Base-by-base conservation (phyloP, 2,797 vertebrate genomes). In the Aeoliscus strigatus region DNA sequence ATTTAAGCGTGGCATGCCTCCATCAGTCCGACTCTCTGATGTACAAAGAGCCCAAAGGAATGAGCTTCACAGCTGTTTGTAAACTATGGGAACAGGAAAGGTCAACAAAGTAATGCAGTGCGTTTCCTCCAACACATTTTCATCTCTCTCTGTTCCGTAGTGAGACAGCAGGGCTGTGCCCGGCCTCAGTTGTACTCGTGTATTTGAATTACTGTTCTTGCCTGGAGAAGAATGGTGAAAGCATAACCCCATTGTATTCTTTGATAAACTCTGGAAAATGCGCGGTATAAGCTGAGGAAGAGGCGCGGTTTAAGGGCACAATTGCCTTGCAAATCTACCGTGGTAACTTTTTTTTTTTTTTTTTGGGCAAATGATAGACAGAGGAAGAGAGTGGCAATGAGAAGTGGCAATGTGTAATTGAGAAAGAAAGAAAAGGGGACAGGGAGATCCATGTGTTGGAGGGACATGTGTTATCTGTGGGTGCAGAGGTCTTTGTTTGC, bases 171-270 rank as follows among this genome's bases (percentile, higher is more conserved):
- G 70, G 70, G 70, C 82, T 82, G 77, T 14, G 49, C 75, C 82
- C 79, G 69, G 77, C 79, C 70, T 81, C 75, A 66, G 81, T 76
- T 45, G 74, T 76, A 82, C 73, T 70, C 62, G 73, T 81, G 84
- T 81, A 85, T 87, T 87, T 86, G 87, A 89, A 87, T 87, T 63
- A 89, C 79, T 86, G 84, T 85, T 88, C 83, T 85, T 81, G 88
- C 85, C 87, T 78, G 79, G 73, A 86, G 87, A 85, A 87, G 81
- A 88, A 86, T 87, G 81, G 85, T 77, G 81, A 67, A 84, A 87
- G 86, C 86, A 82, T 86, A 89, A 87, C 84, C 77, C 77, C 60
- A 84, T 87, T 87, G 86, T 88, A 81, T 80, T 86, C 80, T 88
- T 85, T 88, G 84, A 88, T 86, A 85, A 90, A 90, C 84, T 87